Evolutionary conservation across 2,888 invertebrate genomes (phyloP).

Genomic region (Lycia hirtaria): DNA sequence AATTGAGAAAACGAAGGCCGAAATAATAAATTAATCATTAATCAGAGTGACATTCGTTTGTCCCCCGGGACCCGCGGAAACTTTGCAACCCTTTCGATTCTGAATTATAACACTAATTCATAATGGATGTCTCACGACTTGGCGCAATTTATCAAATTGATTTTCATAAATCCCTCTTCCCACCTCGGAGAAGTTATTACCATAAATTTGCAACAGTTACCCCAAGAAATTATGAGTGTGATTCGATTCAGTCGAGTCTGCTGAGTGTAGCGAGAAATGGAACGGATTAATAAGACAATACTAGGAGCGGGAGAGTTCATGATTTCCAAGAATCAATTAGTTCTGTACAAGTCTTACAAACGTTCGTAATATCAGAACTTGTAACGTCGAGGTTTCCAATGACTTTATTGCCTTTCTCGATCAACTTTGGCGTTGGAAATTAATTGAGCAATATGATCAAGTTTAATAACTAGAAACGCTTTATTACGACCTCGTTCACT

Average conservation of each 20-base stretch:
- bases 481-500: background rate
- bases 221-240: conserved; percentile 74
- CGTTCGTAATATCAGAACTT: conserved; percentile 8
- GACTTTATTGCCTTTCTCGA: conserved; percentile 18
- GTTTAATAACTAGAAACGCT: conserved; percentile 1
- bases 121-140: conserved; percentile 77
- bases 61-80: conserved; percentile 69
- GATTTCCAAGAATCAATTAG: conserved; percentile 42
- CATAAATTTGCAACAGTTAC: conserved; percentile 79
- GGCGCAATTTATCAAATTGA: conserved; percentile 82
- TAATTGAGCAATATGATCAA: conserved; percentile 21
- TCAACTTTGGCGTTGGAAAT: conserved; percentile 16
- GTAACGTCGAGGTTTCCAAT: conserved; percentile 11
- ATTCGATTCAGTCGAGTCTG: conserved; percentile 64
- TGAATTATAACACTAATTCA: conserved; percentile 82
- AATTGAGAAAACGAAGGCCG: conserved; percentile 50
- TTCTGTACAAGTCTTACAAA: conserved; percentile 17
- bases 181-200: conserved; percentile 64
- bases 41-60: conserved; percentile 79
- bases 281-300: conserved; percentile 52
- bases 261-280: conserved; percentile 41
- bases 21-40: conserved; percentile 78
- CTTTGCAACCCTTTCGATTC: conserved; percentile 81
- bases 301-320: conserved; percentile 39
- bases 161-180: conserved; percentile 71